phyloP scores from a whole-genome alignment of 2,888 invertebrate genomes.

The Dryomyza anilis region DNA sequence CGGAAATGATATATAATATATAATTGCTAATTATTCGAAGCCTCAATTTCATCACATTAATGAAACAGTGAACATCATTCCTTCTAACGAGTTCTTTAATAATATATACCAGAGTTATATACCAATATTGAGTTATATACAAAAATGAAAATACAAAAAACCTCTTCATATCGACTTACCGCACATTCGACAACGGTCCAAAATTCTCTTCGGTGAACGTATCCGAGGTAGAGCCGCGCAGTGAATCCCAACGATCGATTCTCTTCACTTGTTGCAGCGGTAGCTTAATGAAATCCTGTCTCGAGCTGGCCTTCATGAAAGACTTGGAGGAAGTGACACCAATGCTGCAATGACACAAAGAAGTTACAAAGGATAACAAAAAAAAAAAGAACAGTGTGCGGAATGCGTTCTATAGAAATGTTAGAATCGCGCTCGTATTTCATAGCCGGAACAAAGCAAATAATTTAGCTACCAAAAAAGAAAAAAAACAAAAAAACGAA shows the following conservation, averaged over 20 bases:
- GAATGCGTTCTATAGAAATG: not conserved
- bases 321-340: slow-evolving; percentile 79
- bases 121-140: too few relatives aligned
- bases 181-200: slow-evolving; percentile 89
- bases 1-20: too few relatives aligned
- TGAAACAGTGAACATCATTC: too few relatives aligned
- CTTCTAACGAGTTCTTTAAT: too few relatives aligned
- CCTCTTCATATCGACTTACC: slow-evolving; percentile 65
- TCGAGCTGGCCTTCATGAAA: slow-evolving; percentile 89
- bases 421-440: slow-evolving; percentile 8
- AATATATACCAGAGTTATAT: too few relatives aligned
- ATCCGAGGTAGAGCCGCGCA: slow-evolving; percentile 79
- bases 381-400: slow-evolving; percentile 30
- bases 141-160: too few relatives aligned
- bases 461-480: too few relatives aligned
- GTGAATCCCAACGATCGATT: slow-evolving; percentile 70
- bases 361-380: not conserved
- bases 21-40: too few relatives aligned
- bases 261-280: slow-evolving; percentile 71
- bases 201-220: slow-evolving; percentile 84
- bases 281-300: slow-evolving; percentile 73
- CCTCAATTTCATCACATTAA: too few relatives aligned
- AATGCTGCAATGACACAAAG: slow-evolving; percentile 60
- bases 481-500: too few relatives aligned
- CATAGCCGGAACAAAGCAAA: slow-evolving; percentile 1